Evolutionary conservation across 2,797 vertebrate genomes (phyloP), one percentile per base, ranked within the genome.

Genomic region (Buphagus erythrorhynchus): DNA sequence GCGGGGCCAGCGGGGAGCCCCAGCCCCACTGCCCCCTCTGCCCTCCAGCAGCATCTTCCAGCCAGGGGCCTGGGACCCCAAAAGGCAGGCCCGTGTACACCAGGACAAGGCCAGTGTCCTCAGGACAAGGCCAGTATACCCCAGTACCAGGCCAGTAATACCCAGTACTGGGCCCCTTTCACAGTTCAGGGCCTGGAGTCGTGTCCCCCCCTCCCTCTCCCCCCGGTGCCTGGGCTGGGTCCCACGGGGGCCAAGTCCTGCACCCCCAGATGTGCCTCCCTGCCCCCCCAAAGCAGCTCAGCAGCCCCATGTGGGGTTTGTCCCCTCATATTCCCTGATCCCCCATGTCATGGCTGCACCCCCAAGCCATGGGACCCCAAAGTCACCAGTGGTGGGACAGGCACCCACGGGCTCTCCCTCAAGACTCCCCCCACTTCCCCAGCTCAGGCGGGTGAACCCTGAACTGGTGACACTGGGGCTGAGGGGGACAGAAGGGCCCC

Each of bases 41-140:
- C 29, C 42, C 61, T 14, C 36, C 66, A 21, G 40, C 74, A 61
- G 62, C 49, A 90, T 59, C 72, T 72, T 88, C 84, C 84, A 90
- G 33, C 42, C 16, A 3, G 61, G 67, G 42, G 28, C 16, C 46
- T 26, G 49, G n/a, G 14, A 10, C 29, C 52, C 82, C 86, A 14
- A 14, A 51, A 14, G 31, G 36, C 86, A 63, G 63, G 13, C 54
- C 86, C 28, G 45, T 29, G 31, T 35, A 20, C 31, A 29, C 49
- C 28, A 51, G 49, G 24, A 19, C 9, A 6, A 45, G 54, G 55
- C 73, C 59, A 31, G 67, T 59, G 31, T 16, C 6, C 54, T 81
- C 77, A 42, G 58, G 13, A 45, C 24, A 2, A 31, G 61, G n/a
- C 61, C 40, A 16, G 25, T 35, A 10, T 59, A 40, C 18, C 43